phyloP scores from a whole-genome alignment of 2,888 invertebrate species.

The Pteria penguin region DNA sequence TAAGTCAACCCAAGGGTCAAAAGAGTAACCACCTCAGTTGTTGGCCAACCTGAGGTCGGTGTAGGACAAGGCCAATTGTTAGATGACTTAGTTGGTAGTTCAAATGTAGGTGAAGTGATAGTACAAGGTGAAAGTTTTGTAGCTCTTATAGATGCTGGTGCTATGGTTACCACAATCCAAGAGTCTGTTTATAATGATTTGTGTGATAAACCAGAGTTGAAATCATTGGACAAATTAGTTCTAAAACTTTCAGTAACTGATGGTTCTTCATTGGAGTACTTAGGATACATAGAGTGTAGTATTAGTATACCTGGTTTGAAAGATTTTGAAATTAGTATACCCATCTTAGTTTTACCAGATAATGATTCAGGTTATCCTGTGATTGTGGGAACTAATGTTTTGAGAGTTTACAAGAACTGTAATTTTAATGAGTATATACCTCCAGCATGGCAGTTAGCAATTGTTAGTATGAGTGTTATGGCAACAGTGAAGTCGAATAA shows the following conservation, averaged over 20 bases:
- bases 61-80: slow-evolving; percentile 21
- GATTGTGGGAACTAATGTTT: slow-evolving; percentile 31
- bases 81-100: too few species aligned
- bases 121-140: slow-evolving; percentile 4
- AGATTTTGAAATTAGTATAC: slow-evolving; percentile 5
- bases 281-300: slow-evolving; percentile 29
- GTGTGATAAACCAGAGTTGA: slow-evolving; percentile 11
- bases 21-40: slow-evolving; percentile 8
- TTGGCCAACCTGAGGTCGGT: slow-evolving; percentile 16
- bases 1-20: background rate
- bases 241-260: slow-evolving; percentile 27
- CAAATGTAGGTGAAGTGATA: slow-evolving; percentile 6
- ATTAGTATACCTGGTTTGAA: slow-evolving; percentile 9
- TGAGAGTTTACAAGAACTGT: slow-evolving; percentile 14
- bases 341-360: background rate
- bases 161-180: too few species aligned
- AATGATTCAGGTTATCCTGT: slow-evolving; percentile 8
- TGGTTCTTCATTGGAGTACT: slow-evolving; percentile 23
- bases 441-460: slow-evolving; percentile 2
- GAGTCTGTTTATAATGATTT: too few species aligned
- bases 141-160: too few species aligned
- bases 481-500: slow-evolving; percentile 3
- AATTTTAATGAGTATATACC: slow-evolving; percentile 3
- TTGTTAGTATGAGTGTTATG: background rate
- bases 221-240: slow-evolving; percentile 10